Evolutionary conservation across 2,888 invertebrate species (phyloP), one percentile per base, ranked within the genome.

Genomic region (Abrostola triplasia): DNA sequence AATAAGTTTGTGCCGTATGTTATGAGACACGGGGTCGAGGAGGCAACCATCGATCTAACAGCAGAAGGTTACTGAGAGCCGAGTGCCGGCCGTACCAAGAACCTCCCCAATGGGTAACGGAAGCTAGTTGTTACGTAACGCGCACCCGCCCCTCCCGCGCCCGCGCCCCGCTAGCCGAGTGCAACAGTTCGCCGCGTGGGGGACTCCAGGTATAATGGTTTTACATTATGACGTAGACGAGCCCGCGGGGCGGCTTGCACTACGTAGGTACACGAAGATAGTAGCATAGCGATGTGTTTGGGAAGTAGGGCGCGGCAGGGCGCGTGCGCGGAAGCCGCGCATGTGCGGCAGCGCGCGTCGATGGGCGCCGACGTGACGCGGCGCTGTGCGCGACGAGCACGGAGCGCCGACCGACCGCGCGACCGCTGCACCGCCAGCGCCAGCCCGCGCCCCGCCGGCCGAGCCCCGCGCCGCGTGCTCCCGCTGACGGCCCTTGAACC

Each of bases 291-390:
- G 41, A 41, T n/a, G 38, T 7, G 5, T 8, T 47, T 13, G 41
- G 44, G 36, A 51, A 55, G 59, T 57, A 60, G 57, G 54, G 49
- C 69, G 61, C 48, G 50, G 60, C 49, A 60, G 36, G 24, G 61
- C 49, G 66, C 56, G 53, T 36, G 69, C 40, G 64, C 62, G 69
- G 37, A 58, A 57, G 50, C 50, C 54, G 79, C 84, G 83, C 85
- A 78, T 70, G 83, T 82, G 84, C 73, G 70, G 37, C 54, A 60
- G 41, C 36, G 55, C 64, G 67, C 70, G 66, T 77, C 77, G 77
- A 79, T 73, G 76, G 61, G 64, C 68, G 71, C 73, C 65, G 67
- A 67, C 72, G 74, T 54, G 66, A 56, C 50, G 53, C 50, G n/a
- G 60, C 81, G 80, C 82, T 65, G 55, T 60, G 67, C 51, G 47